Evolutionary conservation across 2,888 invertebrate species (phyloP).

Genomic region (Drosophila tanythrix): DNA sequence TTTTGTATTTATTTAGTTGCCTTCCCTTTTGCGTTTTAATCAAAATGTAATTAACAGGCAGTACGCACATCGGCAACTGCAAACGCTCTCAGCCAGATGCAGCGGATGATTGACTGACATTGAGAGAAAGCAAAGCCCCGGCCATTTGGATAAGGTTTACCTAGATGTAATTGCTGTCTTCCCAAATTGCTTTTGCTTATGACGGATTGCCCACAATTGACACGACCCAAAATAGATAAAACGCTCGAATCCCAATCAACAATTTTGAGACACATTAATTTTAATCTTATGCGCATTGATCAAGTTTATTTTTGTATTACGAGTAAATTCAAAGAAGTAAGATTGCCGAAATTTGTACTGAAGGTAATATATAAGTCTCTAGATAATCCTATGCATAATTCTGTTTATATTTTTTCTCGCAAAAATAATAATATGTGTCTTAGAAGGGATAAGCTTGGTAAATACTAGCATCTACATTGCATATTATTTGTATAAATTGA

Average conservation of each 20-base stretch:
- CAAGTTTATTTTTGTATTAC: background rate
- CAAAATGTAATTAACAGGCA: slow-evolving; percentile 75
- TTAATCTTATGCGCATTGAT: slow-evolving; percentile 8
- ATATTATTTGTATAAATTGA: background rate
- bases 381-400: background rate
- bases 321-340: background rate
- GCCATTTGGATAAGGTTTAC: slow-evolving; percentile 22
- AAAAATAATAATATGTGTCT: background rate
- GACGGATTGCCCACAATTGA: slow-evolving; percentile 36
- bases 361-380: background rate
- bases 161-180: slow-evolving; percentile 27
- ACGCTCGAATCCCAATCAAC: slow-evolving; percentile 43
- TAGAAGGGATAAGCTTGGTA: background rate
- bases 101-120: slow-evolving; percentile 50
- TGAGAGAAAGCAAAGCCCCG: slow-evolving; percentile 6
- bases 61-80: slow-evolving; percentile 44
- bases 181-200: slow-evolving; percentile 52
- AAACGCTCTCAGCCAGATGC: slow-evolving; percentile 42
- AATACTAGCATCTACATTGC: background rate
- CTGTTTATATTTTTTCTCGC: background rate
- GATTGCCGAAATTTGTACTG: background rate
- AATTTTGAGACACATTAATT: slow-evolving; percentile 48
- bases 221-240: slow-evolving; percentile 1
- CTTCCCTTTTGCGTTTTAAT: slow-evolving; percentile 63
- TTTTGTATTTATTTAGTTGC: slow-evolving; percentile 7